Base-by-base conservation (phyloP, 2,888 invertebrate species). In the Caenorhabditis panamensis region DNA sequence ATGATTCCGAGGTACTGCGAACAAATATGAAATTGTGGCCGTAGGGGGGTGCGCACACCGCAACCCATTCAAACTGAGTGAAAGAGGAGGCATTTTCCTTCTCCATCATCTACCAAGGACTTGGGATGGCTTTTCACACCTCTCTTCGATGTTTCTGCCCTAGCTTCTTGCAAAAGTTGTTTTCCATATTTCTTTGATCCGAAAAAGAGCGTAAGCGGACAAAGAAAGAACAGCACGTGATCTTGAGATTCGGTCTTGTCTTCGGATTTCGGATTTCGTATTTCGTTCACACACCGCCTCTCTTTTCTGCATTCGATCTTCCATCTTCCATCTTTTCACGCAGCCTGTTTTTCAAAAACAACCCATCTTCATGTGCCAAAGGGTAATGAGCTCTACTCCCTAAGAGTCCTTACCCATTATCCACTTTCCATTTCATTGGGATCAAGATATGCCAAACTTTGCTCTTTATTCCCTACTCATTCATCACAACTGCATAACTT, bases 1-100 rank as follows among this genome's bases (percentile, higher is more conserved):
- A 72, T 72, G 72, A 72, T 72, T 72, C 72, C 64, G 72, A 64
- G 72, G 63, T 72, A 72, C 72, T 18, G 56, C 62, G 62, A 72
- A 63, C 64, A 64, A 72, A 63, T 58, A 72, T 49, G 56, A 72
- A 72, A 62, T 37, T 26, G 18, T 41, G 41, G 51, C 26, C 26
- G 58, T 31, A 31, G 18, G 51, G 54, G 36, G 71, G n/a, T n/a
- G n/a, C 31, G 31, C 31, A 31, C 41, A 41, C 6, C 58, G 56
- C 56, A 62, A 62, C 61, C 47, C 56, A 53, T 71, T 63, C 62
- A 62, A 71, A 44, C 54, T 59, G 36, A 61, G 41, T 31, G 44
- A 47, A 44, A 31, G 20, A 54, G n/a, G 54, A 51, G 61, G 53
- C 59, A 51, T 69, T 69, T 59, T 37, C 18, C 37, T 59, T 49